Conservation (phyloP, 1,140 invertebrate genomes). For the Aricia agestis region DNA sequence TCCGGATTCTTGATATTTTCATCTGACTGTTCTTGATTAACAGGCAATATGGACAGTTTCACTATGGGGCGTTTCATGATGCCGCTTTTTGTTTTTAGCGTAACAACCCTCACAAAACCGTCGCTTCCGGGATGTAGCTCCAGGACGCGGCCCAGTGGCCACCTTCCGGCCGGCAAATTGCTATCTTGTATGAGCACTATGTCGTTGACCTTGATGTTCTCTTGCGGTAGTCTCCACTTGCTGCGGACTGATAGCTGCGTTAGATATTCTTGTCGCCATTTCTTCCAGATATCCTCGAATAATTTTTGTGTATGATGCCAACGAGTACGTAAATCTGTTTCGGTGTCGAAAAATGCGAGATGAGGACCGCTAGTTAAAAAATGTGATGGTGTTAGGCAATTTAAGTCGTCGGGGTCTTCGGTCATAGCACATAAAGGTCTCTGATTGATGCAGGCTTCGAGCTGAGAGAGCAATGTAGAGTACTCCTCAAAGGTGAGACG, state of each 20-base stretch:
- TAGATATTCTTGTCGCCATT: constrained; percentile 21
- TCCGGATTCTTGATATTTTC: not conserved
- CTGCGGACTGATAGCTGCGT: constrained; percentile 20
- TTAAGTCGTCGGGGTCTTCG: constrained; percentile 16
- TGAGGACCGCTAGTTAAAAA: constrained; percentile 21
- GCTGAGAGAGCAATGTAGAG: constrained; percentile 8
- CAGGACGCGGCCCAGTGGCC: constrained; percentile 16
- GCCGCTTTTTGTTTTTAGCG: constrained; percentile 11
- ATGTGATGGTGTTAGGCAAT: constrained; percentile 20
- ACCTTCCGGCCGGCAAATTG: constrained; percentile 20
- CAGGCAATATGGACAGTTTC: constrained; percentile 15
- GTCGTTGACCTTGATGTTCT: constrained; percentile 22
- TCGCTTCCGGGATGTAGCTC: constrained; percentile 18
- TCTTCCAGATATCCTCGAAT: constrained; percentile 23
- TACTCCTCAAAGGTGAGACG: too few species aligned
- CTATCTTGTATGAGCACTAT: constrained; percentile 22
- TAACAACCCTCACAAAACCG: not conserved
- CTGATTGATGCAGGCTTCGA: constrained; percentile 13
- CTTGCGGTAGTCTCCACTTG: constrained; percentile 23
- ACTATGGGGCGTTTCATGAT: constrained; percentile 8
- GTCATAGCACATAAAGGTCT: constrained; percentile 19
- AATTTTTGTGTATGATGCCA: constrained; percentile 21
- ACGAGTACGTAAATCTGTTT: constrained; percentile 15
- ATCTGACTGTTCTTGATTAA: constrained; percentile 7
- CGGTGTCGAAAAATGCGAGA: constrained; percentile 16